These are phyloP conservation scores for Engystomops pustulosus DNA, from an alignment of 2,113 vertebrate genomes.

Conservation along the genomic window DNA sequence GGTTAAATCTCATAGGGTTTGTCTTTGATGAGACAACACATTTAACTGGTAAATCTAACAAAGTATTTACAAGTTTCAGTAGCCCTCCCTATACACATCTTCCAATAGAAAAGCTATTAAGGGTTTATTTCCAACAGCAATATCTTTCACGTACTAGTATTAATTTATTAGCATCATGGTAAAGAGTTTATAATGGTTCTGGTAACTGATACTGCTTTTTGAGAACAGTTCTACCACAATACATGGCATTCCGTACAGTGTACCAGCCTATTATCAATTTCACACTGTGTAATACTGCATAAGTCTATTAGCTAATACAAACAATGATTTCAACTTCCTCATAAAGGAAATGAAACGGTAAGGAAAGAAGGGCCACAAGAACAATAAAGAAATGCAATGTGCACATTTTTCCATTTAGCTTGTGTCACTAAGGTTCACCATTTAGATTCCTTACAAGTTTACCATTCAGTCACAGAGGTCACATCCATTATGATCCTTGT, in stretches of 20 bases:
- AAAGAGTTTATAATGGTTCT: background rate
- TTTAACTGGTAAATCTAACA: background rate
- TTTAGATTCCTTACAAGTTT: constrained; percentile 79
- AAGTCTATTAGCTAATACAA: constrained; percentile 9
- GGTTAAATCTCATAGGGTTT: too few species aligned
- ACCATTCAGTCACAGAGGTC: constrained; percentile 84
- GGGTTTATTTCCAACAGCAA: background rate
- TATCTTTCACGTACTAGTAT: background rate
- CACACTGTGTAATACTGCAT: background rate
- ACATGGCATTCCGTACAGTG: background rate
- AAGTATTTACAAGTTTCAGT: background rate
- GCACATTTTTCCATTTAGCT: constrained; percentile 88
- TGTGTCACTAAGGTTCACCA: constrained; percentile 86
- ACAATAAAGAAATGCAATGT: constrained; percentile 89
- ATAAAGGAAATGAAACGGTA: background rate
- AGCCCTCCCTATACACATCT: background rate
- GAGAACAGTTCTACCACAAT: background rate
- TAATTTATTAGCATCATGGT: background rate
- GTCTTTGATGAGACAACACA: too few species aligned
- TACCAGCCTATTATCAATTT: background rate
- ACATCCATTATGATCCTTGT: constrained; percentile 86
- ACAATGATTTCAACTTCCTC: background rate
- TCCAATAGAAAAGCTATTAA: background rate
- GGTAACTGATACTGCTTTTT: background rate
- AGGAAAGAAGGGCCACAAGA: constrained; percentile 79